Base-by-base conservation (phyloP, 2,888 invertebrate genomes). In the Eristalis tenax region DNA sequence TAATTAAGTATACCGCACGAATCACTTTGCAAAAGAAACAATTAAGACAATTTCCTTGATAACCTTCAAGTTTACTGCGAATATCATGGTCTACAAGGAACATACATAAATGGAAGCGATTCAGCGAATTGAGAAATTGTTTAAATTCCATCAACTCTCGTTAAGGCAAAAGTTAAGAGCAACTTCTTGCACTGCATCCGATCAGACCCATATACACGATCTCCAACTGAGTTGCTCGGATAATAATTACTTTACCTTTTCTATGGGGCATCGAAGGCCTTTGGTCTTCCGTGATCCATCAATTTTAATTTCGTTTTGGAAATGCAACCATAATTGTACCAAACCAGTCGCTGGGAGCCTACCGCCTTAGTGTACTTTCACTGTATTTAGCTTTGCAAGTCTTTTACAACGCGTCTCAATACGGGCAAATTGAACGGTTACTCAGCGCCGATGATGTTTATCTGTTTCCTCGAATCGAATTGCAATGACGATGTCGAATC, bases 211-310 rank as follows among this genome's bases (percentile, higher is more conserved):
- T 43, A 13, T 43, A 50, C 50, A 18, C 18, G n/a, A 63, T 63
- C 32, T 38, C 23, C 28, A 68, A 61, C 6, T 23, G 11, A 38
- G 71, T 63, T 35, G 61, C 66, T 71, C 43, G 43, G 57, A 68
- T 56, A 75, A 43, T 56, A 61, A 59, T 68, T 26, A 64, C 35
- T 69, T 74, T 63, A 68, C 59, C 64, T 74, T 68, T 71, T 69
- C 18, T 2, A 57, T 6, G 22, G 38, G 32, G 6, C 43, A 11
- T 71, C 32, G 8, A 56, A 56, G 68, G 68, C 79, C 68, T 64
- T 40, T 74, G 66, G 69, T 61, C 83, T 83, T 83, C 83, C 83
- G 79, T 74, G 74, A 64, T 79, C 69, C 68, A 73, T 71, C 63
- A 28, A 83, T 68, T 77, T 73, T 43, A 83, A 79, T 69, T 79